Conservation (phyloP, 1,140 invertebrate genomes). For the Pseudobourletiella spinata region DNA sequence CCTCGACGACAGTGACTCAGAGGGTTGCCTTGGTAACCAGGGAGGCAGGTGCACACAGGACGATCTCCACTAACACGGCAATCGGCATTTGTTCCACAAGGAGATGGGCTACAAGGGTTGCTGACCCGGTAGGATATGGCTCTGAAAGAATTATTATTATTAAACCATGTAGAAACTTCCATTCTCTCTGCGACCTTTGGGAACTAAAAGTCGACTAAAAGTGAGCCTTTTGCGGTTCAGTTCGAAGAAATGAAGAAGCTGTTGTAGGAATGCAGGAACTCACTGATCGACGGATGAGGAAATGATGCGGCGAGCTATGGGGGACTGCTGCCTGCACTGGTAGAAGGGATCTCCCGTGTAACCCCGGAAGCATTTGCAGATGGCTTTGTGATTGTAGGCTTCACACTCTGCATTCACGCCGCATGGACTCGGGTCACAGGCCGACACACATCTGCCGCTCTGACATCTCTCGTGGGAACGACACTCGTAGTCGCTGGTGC, state of each 20-base stretch:
- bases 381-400: conserved; percentile 61
- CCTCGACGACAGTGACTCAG: conserved; percentile 52
- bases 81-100: conserved; percentile 21
- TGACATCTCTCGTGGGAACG: conserved; percentile 37
- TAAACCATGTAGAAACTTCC: too few species aligned
- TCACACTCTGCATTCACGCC: conserved; percentile 69
- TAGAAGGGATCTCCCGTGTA: conserved; percentile 69
- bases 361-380: conserved; percentile 71
- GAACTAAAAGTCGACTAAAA: not conserved
- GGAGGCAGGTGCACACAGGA: conserved; percentile 50
- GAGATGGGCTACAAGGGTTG: conserved; percentile 36
- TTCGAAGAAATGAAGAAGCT: not conserved
- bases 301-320: conserved; percentile 31
- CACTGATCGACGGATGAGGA: conserved; percentile 27
- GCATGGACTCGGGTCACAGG: conserved; percentile 48
- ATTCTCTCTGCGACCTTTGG: too few species aligned
- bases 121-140: conserved; percentile 20
- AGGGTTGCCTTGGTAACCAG: conserved; percentile 53
- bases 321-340: conserved; percentile 41
- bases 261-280: conserved; percentile 6
- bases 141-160: conserved; percentile 9
- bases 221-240: not conserved
- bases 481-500: conserved; percentile 39
- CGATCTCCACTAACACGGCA: conserved; percentile 39
- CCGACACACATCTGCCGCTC: conserved; percentile 37